Conservation (phyloP, 2,797 vertebrate species). For the Apodemus agrarius region DNA sequence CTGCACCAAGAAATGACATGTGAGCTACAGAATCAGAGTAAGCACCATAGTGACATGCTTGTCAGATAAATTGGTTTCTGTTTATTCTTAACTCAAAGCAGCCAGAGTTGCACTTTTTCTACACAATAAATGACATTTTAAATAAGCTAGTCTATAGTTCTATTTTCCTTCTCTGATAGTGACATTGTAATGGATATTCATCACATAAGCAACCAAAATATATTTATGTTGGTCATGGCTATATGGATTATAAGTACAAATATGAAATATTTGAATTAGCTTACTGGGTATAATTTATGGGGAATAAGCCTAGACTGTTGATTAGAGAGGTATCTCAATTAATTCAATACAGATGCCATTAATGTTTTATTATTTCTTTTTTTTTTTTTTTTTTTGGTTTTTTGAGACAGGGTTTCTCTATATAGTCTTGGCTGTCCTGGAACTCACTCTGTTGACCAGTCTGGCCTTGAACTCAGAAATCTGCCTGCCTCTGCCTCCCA, state of each 20-base stretch:
- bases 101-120: neutral
- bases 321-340: neutral
- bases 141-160: neutral
- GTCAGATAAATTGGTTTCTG: neutral
- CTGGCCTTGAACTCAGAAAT: too few relatives aligned
- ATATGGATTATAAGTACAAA: neutral
- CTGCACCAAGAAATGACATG: neutral
- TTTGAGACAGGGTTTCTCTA: too few relatives aligned
- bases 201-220: neutral
- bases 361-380: neutral
- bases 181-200: neutral
- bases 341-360: neutral
- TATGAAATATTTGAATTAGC: neutral
- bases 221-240: neutral
- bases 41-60: neutral
- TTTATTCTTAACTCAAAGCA: neutral
- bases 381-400: too few relatives aligned
- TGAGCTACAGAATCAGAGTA: neutral
- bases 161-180: neutral
- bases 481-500: too few relatives aligned
- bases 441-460: too few relatives aligned
- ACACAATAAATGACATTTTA: neutral
- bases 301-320: neutral
- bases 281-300: neutral
- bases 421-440: too few relatives aligned